These are phyloP conservation scores for Aleadryas rufinucha DNA, from an alignment of 2,113 vertebrate genomes.

Conservation along the genomic window DNA sequence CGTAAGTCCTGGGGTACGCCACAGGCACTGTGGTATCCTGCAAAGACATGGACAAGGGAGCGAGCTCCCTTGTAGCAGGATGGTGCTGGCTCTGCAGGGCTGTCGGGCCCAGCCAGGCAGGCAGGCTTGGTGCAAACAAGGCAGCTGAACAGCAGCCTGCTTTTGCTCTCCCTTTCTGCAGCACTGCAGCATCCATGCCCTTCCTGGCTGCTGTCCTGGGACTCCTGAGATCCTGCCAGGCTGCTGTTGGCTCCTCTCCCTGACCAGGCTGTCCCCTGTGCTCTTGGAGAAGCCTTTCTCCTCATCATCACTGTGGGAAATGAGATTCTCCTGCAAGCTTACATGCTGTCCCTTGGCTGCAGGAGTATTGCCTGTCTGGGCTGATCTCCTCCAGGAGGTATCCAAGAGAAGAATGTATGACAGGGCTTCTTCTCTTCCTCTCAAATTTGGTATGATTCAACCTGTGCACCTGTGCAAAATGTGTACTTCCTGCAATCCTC, in stretches of 20 bases:
- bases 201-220: neutral
- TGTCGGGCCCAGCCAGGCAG: neutral
- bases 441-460: neutral
- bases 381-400: neutral
- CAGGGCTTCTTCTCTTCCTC: neutral
- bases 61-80: neutral
- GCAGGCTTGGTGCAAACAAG: neutral
- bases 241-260: neutral
- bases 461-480: neutral
- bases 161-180: neutral
- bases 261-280: neutral
- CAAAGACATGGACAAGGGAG: no score
- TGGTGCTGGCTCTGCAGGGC: neutral
- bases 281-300: neutral
- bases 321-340: neutral
- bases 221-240: neutral
- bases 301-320: neutral
- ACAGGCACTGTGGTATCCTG: neutral
- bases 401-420: neutral
- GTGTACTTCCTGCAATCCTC: neutral
- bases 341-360: neutral
- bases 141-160: neutral
- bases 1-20: no score
- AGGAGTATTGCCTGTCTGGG: neutral
- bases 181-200: fast-evolving